Conservation (phyloP, 2,113 vertebrate genomes). For the Elaphurus davidianus region DNA sequence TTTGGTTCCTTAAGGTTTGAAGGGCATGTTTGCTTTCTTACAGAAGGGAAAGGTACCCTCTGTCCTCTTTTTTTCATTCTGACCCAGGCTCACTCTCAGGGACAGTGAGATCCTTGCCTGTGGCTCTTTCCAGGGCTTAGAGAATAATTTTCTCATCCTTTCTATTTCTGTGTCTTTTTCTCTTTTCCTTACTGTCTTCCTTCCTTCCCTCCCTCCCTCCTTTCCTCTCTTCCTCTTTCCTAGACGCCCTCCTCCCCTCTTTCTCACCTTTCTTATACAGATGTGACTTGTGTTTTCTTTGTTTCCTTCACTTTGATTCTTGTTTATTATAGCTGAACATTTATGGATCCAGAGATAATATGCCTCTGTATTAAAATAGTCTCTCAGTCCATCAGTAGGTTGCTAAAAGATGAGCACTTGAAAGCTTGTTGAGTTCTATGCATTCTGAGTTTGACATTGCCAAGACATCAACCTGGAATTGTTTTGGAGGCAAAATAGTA, state of each 20-base stretch:
- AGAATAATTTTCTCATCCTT: background rate
- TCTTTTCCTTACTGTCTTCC: background rate
- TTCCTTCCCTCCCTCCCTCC: too few relatives aligned
- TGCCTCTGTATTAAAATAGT: background rate
- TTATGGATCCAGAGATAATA: background rate
- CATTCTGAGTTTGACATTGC: background rate
- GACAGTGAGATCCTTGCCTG: background rate
- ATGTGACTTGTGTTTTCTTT: background rate
- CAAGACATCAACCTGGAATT: background rate
- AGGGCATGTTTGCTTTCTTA: background rate
- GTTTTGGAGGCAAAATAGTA: background rate
- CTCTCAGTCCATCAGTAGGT: background rate
- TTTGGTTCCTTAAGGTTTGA: constrained; percentile 13
- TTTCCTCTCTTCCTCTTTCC: background rate
- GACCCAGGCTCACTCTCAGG: background rate
- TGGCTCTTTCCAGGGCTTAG: background rate
- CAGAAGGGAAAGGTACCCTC: background rate
- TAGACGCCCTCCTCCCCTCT: fast-evolving
- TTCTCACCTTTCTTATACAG: background rate
- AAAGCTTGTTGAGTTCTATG: background rate
- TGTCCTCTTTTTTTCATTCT: background rate
- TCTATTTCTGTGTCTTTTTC: background rate
- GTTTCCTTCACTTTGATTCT: background rate
- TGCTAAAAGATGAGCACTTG: background rate
- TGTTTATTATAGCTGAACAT: background rate